These are phyloP conservation scores for Dimorphilus gyrociliatus DNA, from an alignment of 2,888 invertebrate genomes.

Conservation along the genomic window DNA sequence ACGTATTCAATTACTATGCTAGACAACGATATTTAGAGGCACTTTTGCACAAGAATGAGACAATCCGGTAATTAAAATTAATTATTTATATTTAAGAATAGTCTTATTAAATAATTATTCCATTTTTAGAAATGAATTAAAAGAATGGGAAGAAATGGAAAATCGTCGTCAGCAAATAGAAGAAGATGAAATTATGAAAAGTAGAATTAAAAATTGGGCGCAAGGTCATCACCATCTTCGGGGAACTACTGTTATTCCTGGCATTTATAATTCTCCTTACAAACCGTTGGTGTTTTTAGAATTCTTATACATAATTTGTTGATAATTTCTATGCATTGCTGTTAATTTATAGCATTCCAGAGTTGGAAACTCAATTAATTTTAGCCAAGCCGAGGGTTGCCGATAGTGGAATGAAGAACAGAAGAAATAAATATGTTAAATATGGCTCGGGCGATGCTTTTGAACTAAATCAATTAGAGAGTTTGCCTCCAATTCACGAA, in stretches of 20 bases:
- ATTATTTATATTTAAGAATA: not conserved
- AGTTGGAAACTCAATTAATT: too few relatives aligned
- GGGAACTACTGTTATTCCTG: conserved; percentile 33
- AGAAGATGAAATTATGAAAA: conserved; percentile 16
- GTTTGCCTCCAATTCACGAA: too few relatives aligned
- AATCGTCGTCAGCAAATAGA: conserved; percentile 15
- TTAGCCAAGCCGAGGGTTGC: too few relatives aligned
- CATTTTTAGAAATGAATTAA: conserved; percentile 19
- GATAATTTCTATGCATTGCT: too few relatives aligned
- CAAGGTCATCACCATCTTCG: conserved; percentile 28
- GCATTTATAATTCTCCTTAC: conserved; percentile 34
- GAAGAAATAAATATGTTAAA: too few relatives aligned
- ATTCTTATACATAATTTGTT: too few relatives aligned
- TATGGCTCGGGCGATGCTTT: too few relatives aligned
- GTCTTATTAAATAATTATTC: conserved; percentile 2
- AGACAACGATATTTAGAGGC: conserved; percentile 30
- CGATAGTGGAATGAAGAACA: too few relatives aligned
- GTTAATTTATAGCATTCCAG: too few relatives aligned
- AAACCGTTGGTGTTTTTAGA: conserved; percentile 21
- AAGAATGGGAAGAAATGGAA: conserved; percentile 28
- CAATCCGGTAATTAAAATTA: conserved; percentile 21
- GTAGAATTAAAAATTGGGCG: conserved; percentile 17
- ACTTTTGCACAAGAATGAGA: conserved; percentile 28
- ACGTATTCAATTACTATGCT: conserved; percentile 33
- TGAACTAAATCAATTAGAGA: too few relatives aligned